A percentile compares a stretch with the other conserved stretches of the same genome.
phyloP scores from a whole-genome alignment of 1,140 invertebrate species.

The Agrilus planipennis region DNA sequence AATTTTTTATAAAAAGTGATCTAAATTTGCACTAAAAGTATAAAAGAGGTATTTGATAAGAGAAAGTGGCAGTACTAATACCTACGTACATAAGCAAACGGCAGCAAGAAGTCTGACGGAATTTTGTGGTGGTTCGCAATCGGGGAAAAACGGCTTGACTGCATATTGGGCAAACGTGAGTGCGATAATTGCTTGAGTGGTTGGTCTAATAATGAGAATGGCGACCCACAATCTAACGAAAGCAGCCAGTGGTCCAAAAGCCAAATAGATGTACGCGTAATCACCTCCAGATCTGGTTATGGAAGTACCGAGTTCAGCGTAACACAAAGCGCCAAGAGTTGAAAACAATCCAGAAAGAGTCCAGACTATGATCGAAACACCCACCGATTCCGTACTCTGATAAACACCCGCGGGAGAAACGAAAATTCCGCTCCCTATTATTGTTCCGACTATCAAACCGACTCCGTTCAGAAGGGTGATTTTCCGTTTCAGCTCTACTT shows the following conservation, averaged over 20 bases:
- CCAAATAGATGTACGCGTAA: slow-evolving; percentile 76
- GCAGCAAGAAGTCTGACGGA: slow-evolving; percentile 59
- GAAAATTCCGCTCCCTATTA: slow-evolving; percentile 72
- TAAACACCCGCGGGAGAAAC: slow-evolving; percentile 66
- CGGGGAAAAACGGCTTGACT: slow-evolving; percentile 70
- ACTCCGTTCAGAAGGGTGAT: slow-evolving; percentile 76
- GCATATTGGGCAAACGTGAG: slow-evolving; percentile 70
- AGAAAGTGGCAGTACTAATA: too few relatives aligned
- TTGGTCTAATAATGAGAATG: slow-evolving; percentile 70
- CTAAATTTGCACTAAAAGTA: too few relatives aligned
- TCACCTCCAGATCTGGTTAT: slow-evolving; percentile 76
- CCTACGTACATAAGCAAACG: slow-evolving; percentile 60
- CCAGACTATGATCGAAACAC: slow-evolving; percentile 61
- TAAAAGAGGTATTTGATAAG: too few relatives aligned
- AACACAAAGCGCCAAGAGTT: slow-evolving; percentile 66
- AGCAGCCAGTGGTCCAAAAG: slow-evolving; percentile 79
- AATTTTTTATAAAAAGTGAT: too few relatives aligned
- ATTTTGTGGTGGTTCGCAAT: slow-evolving; percentile 51
- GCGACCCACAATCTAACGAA: slow-evolving; percentile 84
- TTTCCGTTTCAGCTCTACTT: slow-evolving; percentile 63
- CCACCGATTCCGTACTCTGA: slow-evolving; percentile 50
- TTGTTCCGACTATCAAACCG: slow-evolving; percentile 75
- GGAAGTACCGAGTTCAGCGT: slow-evolving; percentile 74
- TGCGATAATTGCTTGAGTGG: slow-evolving; percentile 72
- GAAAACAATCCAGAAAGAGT: slow-evolving; percentile 59